phyloP scores from a whole-genome alignment of 2,113 vertebrate genomes.

The Scatophagus argus region DNA sequence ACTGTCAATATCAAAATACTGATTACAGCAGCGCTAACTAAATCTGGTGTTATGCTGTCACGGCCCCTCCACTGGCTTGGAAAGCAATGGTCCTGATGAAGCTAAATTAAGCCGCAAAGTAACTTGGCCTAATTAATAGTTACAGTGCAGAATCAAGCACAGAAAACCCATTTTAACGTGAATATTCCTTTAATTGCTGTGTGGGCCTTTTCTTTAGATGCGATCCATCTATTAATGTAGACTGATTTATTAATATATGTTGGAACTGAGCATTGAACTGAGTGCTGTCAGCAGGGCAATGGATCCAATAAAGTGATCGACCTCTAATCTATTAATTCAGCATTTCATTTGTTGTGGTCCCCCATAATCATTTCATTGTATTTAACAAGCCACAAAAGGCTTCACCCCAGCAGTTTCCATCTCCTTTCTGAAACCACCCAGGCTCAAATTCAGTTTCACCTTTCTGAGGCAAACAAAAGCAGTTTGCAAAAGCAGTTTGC shows the following conservation, averaged over 20 bases:
- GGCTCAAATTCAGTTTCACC: constrained; percentile 9
- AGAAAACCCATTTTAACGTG: not conserved
- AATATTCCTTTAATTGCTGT: too few relatives aligned
- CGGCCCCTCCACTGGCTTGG: not conserved
- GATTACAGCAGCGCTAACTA: not conserved
- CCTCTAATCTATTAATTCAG: constrained; percentile 14
- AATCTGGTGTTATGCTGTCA: not conserved
- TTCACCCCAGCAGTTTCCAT: constrained; percentile 2
- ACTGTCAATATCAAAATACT: not conserved
- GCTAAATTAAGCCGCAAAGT: not conserved
- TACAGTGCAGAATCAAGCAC: not conserved
- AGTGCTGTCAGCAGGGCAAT: not conserved
- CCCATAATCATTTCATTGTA: not conserved
- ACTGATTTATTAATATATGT: not conserved
- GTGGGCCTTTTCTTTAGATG: not conserved
- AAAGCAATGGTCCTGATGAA: not conserved
- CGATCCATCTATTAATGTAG: not conserved
- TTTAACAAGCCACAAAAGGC: constrained; percentile 25
- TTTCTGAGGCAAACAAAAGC: not conserved
- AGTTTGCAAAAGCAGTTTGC: not conserved
- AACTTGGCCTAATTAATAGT: not conserved
- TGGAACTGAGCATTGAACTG: rapidly evolving
- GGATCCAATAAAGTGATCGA: not conserved
- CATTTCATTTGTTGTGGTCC: constrained; percentile 10
- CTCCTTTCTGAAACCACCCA: not conserved